phyloP scores from a whole-genome alignment of 2,113 vertebrate genomes.

The Rhabdornis inornatus region DNA sequence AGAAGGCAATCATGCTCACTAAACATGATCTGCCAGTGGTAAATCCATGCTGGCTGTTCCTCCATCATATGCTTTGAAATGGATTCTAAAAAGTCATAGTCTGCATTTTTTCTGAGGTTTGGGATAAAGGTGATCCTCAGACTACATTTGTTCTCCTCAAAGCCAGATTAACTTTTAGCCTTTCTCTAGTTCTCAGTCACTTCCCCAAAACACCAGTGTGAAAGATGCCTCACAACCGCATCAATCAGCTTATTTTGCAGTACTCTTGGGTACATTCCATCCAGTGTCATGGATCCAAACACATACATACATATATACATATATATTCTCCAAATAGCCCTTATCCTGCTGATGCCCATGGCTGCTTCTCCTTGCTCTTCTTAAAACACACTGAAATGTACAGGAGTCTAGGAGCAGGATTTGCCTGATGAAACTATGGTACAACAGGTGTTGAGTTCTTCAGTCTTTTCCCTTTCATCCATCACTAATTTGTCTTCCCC shows the following conservation, averaged over 20 bases:
- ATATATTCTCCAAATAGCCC: not conserved
- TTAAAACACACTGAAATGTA: not conserved
- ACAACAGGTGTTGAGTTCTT: not conserved
- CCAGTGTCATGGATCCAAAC: not conserved
- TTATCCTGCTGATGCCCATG: not conserved
- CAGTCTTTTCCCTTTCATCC: not conserved
- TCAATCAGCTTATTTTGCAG: not conserved
- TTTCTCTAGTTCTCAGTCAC: not conserved
- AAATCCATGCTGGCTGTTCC: not conserved
- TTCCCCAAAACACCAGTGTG: not conserved
- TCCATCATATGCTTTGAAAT: not conserved
- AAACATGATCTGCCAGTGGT: not conserved
- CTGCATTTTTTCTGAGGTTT: rapidly evolving
- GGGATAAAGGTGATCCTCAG: not conserved
- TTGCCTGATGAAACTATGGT: not conserved
- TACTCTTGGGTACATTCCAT: not conserved
- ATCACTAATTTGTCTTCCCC: not conserved
- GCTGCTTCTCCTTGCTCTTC: not conserved
- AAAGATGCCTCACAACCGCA: rapidly evolving
- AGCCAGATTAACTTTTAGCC: not conserved
- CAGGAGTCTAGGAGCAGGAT: not conserved
- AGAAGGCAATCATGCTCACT: not conserved
- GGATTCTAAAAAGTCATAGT: not conserved
- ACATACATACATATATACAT: not conserved
- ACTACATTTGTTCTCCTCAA: not conserved